Percentiles rank a stretch among this genome's conserved stretches.
These are phyloP conservation scores for Hippocampus comes DNA, from an alignment of 2,113 vertebrate species.

Conservation along the genomic window DNA sequence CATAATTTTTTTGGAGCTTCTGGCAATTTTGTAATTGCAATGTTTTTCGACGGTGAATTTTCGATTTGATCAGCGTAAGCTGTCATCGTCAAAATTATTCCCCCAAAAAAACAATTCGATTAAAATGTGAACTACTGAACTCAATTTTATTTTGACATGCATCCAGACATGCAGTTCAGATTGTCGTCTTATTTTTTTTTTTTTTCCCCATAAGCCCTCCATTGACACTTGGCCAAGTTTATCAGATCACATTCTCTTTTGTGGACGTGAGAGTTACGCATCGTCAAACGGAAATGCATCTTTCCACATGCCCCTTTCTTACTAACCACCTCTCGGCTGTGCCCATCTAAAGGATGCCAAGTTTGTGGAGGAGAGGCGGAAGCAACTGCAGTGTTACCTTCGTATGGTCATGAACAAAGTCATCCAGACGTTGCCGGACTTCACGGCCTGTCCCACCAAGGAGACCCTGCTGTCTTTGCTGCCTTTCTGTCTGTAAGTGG, in stretches of 20 bases:
- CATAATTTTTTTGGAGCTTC: background rate
- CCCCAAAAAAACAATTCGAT: background rate
- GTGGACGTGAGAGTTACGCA: background rate
- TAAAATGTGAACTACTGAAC: background rate
- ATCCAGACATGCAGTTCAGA: too few species aligned
- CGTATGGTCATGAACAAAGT: conserved; percentile 96
- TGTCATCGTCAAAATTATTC: too few species aligned
- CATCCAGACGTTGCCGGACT: conserved; percentile 90
- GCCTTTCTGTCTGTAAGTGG: conserved; percentile 93
- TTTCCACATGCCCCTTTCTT: background rate
- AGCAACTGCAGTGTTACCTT: conserved; percentile 92
- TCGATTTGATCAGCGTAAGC: too few species aligned
- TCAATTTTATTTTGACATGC: too few species aligned
- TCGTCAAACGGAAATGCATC: background rate
- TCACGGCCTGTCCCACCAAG: conserved; percentile 85
- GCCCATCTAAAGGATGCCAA: conserved; percentile 83
- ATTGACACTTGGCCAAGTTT: too few species aligned
- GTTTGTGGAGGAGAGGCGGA: conserved; percentile 93
- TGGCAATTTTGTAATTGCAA: background rate
- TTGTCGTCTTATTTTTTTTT: too few species aligned
- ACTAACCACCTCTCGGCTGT: background rate
- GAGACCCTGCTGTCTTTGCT: conserved; percentile 87
- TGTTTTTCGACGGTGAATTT: too few species aligned
- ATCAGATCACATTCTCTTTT: too few species aligned
- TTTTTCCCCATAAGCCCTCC: too few species aligned